Conservation (phyloP, 2,888 invertebrate species). For the Nephrotoma guestfalica region DNA sequence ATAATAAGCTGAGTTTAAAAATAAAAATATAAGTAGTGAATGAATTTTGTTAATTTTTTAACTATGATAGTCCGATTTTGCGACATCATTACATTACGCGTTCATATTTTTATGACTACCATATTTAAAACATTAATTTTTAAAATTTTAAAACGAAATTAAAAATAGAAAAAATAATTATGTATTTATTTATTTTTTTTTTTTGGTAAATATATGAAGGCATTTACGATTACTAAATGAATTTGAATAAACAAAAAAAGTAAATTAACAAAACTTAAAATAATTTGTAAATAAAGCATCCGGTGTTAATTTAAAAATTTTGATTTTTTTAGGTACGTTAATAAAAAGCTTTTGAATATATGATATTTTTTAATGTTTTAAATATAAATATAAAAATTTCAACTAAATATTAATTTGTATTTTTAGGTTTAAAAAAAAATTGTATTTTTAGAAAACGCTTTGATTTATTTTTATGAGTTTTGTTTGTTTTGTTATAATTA, state of each 20-base stretch:
- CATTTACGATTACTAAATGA: not conserved
- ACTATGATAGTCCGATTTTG: not conserved
- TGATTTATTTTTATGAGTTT: not conserved
- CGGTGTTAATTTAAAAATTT: not conserved
- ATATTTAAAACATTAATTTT: not conserved
- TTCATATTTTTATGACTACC: not conserved
- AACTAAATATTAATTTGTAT: not conserved
- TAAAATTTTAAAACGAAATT: not conserved
- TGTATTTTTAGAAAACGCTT: constrained; percentile 1
- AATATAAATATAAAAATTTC: not conserved
- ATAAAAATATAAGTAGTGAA: not conserved
- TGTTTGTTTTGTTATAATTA: constrained; percentile 2
- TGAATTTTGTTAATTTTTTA: not conserved
- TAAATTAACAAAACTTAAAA: not conserved
- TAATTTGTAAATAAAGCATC: not conserved
- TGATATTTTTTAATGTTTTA: not conserved
- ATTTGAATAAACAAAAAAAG: not conserved
- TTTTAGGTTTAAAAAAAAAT: not conserved
- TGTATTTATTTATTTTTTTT: not conserved
- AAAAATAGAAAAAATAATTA: not conserved
- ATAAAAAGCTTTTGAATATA: not conserved
- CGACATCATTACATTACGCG: not conserved
- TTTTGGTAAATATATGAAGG: not conserved
- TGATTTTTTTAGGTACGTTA: not conserved
- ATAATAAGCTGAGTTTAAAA: not conserved